Evolutionary conservation across 2,113 vertebrate species (phyloP), one percentile per base, ranked within the genome.

Genomic region (Microtus pennsylvanicus): DNA sequence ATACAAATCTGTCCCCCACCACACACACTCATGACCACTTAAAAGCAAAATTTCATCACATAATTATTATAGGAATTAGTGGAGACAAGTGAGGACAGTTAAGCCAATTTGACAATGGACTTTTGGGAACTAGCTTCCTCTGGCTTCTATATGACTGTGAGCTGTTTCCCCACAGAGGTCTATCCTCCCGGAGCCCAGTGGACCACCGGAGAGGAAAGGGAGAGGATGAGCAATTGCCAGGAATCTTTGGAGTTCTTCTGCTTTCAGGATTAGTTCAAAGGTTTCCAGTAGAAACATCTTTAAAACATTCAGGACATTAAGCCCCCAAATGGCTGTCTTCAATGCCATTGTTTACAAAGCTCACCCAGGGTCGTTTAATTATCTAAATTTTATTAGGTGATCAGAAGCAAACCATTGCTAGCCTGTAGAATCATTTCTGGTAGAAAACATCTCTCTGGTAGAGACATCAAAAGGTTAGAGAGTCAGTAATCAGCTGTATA

Each of bases 321-420:
- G 17, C 26, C 58, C 24, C 58, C 26, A 45, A 85, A 45, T 42
- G 38, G 63, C 3, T 65, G 33, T 77, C 47, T 61, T 52, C 28
- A 93, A 65, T 76, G 47, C 11, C 26, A 86, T 55, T 65, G 45
- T 81, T 82, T 94, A 65, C 69, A 16, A 86, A 42, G 35, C 8
- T 87, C 16, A 38, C 50, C 24, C n/a, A 75, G 19, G 9, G 61
- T 86, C 50, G 83, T 87, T 89, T 75, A 70, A 72, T 81, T 19
- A 89, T 81, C 81, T 93, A 91, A 55, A 65, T 85, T 47, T 42
- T 38, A 87, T 17, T 72, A 38, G n/a, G 58, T 69, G 50, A 87
- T 75, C 63, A 90, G 7, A 38, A 1, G 19, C 30, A 85, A 58
- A 52, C 7, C 17, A 38, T 35, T 80, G 35, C 63, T 88, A 35